Conservation (phyloP, 2,888 invertebrate genomes). For the Poecilobothrus nobilitatus region DNA sequence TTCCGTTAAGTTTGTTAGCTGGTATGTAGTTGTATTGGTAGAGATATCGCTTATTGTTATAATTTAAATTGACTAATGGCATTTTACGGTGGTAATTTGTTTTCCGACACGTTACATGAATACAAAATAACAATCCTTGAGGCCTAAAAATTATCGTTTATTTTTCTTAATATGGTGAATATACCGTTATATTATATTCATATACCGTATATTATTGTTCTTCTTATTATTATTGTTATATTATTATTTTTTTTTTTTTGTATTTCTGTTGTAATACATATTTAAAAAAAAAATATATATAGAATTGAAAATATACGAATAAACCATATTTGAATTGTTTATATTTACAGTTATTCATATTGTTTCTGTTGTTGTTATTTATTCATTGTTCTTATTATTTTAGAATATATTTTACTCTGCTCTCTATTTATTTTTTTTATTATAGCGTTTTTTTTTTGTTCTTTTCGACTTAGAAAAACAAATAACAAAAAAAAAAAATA, state of each 20-base stretch:
- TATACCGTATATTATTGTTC: too few relatives aligned
- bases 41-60: conserved; percentile 4
- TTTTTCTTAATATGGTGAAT: neutral
- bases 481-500: neutral
- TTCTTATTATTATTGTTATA: neutral
- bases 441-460: too few relatives aligned
- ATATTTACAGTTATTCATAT: too few relatives aligned
- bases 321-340: too few relatives aligned
- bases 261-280: neutral
- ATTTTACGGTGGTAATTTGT: conserved; percentile 6
- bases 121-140: conserved; percentile 2
- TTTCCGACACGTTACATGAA: conserved; percentile 1
- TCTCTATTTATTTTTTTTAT: neutral
- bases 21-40: neutral
- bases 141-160: conserved; percentile 2
- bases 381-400: neutral
- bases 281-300: neutral
- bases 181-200: too few relatives aligned
- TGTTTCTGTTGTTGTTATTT: neutral
- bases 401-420: neutral
- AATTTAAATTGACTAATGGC: conserved; percentile 6
- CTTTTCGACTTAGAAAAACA: neutral
- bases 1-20: too few relatives aligned
- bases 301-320: neutral
- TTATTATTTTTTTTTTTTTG: too few relatives aligned